Evolutionary conservation across 2,888 invertebrate genomes (phyloP).

Genomic region (Sylvicola cinctus): DNA sequence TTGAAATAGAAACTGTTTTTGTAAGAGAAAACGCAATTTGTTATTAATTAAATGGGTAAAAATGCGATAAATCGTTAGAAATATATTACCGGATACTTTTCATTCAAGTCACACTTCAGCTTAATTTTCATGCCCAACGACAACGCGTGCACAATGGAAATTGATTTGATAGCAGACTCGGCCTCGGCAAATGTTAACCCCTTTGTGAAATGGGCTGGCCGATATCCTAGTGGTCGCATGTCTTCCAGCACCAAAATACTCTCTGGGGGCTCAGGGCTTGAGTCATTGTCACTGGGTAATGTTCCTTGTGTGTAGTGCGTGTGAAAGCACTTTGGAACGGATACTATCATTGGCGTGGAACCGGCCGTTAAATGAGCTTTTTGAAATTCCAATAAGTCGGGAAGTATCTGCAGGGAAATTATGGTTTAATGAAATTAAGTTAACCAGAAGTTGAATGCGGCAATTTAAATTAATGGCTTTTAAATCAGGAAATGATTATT

Average conservation of each 20-base stretch:
- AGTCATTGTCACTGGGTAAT: slow-evolving; percentile 15
- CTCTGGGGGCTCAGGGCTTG: slow-evolving; percentile 30
- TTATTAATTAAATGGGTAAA: background rate
- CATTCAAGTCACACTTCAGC: slow-evolving; percentile 18
- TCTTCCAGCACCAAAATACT: slow-evolving; percentile 57
- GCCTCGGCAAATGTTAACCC: slow-evolving; percentile 29
- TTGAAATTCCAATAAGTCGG: slow-evolving; percentile 43
- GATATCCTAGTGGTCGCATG: slow-evolving; percentile 26
- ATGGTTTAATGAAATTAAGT: slow-evolving; percentile 1
- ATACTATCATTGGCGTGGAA: slow-evolving; percentile 30
- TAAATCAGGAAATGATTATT: too few species aligned
- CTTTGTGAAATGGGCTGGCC: slow-evolving; percentile 12
- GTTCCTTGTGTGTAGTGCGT: slow-evolving; percentile 34
- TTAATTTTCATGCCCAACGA: slow-evolving; percentile 41
- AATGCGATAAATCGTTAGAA: background rate
- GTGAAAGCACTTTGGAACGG: slow-evolving; percentile 49
- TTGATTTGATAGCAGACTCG: slow-evolving; percentile 44
- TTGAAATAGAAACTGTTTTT: slow-evolving; percentile 43
- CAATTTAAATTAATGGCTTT: too few species aligned
- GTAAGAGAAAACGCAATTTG: slow-evolving; percentile 5
- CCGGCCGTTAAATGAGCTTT: slow-evolving; percentile 22
- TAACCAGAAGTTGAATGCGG: background rate
- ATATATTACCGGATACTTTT: slow-evolving; percentile 13
- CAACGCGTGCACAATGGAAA: slow-evolving; percentile 51
- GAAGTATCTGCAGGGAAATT: slow-evolving; percentile 34